Evolutionary conservation across 2,113 vertebrate genomes (phyloP), one percentile per base, ranked within the genome.

Genomic region (Albula glossodonta): DNA sequence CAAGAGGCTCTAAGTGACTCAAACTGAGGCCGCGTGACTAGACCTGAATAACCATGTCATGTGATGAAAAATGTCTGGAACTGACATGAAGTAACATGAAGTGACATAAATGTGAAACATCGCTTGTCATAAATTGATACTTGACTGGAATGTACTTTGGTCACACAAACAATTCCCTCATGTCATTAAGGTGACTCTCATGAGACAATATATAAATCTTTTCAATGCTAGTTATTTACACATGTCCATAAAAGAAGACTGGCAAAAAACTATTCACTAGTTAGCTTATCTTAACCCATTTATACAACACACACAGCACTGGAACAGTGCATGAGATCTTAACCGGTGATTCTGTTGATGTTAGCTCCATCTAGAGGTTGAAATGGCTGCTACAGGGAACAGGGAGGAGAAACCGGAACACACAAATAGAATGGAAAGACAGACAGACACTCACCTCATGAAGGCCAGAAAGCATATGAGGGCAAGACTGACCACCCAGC

Each of bases 401-500:
- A 22, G 63, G 51, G 9, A 10, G 13, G 17, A 15, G 8, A 22
- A 8, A 12, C 22, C 4, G 19, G 6, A 49, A 41, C 11, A 31
- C 22, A 17, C 17, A 22, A 8, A 17, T 70, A 17, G 63, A 60
- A n/a, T 56, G 12, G 53, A 56, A 6, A 56, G 53, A 41, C 15
- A 12, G n/a, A 51, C 7, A 56, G 78, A 78, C 5, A 88, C 95
- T 93, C 90, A 98, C 98, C 98, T 99, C 98, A 99, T 99, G 84
- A 99, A 99, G 1, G 94, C 97, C 88, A 99, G 91, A 90, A 99
- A 97, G 86, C 94, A 89, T 74, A 99, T 94, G 84, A 99, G 97
- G 0, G 97, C 0, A 0, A 99, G 91, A 92, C 98, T 99, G 91
- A 99, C 95, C 0, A 96, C 96, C 98, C 98, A 99, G 1, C 98